Conservation (phyloP, 2,797 vertebrate species). For the Lutjanus argentimaculatus region DNA sequence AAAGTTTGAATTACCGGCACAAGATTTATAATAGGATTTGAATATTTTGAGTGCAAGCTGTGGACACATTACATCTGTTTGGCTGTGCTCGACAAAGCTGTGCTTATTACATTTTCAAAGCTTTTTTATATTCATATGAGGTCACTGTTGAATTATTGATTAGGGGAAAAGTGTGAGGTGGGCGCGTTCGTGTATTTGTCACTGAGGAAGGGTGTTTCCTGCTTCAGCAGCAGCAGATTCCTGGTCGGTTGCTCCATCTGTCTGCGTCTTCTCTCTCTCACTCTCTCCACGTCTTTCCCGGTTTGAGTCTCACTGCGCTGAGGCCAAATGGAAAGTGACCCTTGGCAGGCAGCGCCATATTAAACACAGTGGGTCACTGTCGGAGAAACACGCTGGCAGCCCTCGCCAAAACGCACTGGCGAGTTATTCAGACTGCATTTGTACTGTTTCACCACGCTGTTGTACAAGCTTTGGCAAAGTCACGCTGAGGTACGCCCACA, state of each 20-base stretch:
- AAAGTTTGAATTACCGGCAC: slow-evolving; percentile 29
- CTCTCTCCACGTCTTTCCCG: slow-evolving; percentile 50
- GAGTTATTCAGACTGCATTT: slow-evolving; percentile 49
- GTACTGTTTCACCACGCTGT: slow-evolving; percentile 53
- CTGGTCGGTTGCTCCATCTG: slow-evolving; percentile 18
- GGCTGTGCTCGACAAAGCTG: slow-evolving; percentile 39
- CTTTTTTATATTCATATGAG: slow-evolving; percentile 75
- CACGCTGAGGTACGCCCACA: slow-evolving; percentile 36
- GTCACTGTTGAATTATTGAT: slow-evolving; percentile 84
- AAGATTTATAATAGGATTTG: slow-evolving; percentile 46
- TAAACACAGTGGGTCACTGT: slow-evolving; percentile 81
- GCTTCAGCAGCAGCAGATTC: slow-evolving; percentile 67
- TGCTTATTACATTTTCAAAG: slow-evolving; percentile 55
- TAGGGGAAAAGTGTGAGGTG: slow-evolving; percentile 75
- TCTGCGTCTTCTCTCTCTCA: slow-evolving; percentile 48
- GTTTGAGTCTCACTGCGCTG: slow-evolving; percentile 49
- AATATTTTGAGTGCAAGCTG: slow-evolving; percentile 25
- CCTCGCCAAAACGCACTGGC: slow-evolving; percentile 51
- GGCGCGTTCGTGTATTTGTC: slow-evolving; percentile 59
- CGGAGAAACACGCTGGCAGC: slow-evolving; percentile 69
- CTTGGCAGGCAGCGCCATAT: slow-evolving; percentile 67
- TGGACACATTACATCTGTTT: slow-evolving; percentile 56
- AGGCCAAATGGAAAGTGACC: slow-evolving; percentile 80
- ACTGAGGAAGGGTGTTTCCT: slow-evolving; percentile 72
- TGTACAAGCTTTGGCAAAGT: slow-evolving; percentile 57